Evolutionary conservation across 35 echinoderm and acorn worm genomes (phyloP).

Genomic region (Chiridota heheva): DNA sequence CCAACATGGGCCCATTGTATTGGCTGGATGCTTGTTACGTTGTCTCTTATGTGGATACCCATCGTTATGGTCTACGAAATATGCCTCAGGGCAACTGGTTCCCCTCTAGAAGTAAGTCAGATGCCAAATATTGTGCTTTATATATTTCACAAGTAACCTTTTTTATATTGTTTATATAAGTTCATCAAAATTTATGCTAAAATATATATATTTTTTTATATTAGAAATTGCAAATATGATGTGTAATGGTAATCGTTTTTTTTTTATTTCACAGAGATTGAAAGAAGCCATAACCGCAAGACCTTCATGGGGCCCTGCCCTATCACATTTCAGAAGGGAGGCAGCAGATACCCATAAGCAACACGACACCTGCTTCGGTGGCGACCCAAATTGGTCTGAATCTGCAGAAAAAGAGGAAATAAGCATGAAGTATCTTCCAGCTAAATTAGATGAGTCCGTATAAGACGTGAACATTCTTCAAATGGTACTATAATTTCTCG

Average conservation of each 20-base stretch:
- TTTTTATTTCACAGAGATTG: slow-evolving; percentile 51
- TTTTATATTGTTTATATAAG: background rate
- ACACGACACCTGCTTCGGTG: slow-evolving; percentile 55
- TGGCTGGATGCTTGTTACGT: slow-evolving; percentile 62
- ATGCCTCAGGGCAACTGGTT: slow-evolving; percentile 27
- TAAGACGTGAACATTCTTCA: no score
- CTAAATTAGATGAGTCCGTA: no score
- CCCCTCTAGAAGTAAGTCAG: slow-evolving; percentile 63
- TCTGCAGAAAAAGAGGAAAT: no score
- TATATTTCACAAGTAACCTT: background rate
- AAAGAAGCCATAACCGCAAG: slow-evolving; percentile 38
- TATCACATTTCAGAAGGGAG: slow-evolving; percentile 55
- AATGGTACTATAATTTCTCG: no score
- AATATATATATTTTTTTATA: background rate
- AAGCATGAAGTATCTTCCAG: no score
- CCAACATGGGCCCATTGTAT: slow-evolving; percentile 65
- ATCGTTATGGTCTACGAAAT: slow-evolving; percentile 65
- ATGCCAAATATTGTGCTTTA: background rate
- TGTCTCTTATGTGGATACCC: slow-evolving; percentile 77
- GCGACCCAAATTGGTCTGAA: slow-evolving; percentile 3
- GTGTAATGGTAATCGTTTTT: background rate
- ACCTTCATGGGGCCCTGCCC: slow-evolving; percentile 75
- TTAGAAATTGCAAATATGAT: background rate
- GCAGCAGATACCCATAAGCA: slow-evolving; percentile 67
- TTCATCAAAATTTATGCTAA: background rate